Conservation (phyloP, 2,888 invertebrate species). For the Epinotia demarniana region DNA sequence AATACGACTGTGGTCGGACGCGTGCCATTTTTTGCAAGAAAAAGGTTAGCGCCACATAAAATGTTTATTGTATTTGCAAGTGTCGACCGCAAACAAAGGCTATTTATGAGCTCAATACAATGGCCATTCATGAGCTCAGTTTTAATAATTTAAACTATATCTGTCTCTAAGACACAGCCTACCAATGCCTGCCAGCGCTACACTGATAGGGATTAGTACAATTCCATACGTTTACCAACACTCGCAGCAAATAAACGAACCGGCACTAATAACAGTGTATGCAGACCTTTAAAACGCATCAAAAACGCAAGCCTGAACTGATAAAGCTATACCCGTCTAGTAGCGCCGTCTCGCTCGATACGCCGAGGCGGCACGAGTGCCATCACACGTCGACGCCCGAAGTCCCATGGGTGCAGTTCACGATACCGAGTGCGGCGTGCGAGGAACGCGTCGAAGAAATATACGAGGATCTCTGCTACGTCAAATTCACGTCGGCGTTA, state of each 20-base stretch:
- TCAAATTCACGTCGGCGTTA: slow-evolving; percentile 89
- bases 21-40: too few relatives aligned
- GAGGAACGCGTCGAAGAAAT: slow-evolving; percentile 91
- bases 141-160: too few relatives aligned
- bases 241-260: too few relatives aligned
- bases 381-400: slow-evolving; percentile 63
- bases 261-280: too few relatives aligned
- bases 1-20: too few relatives aligned
- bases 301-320: background rate
- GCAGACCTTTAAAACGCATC: background rate
- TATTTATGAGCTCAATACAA: too few relatives aligned
- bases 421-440: slow-evolving; percentile 84
- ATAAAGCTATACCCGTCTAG: slow-evolving; percentile 54
- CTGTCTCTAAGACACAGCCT: background rate
- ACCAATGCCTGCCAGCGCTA: background rate
- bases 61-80: too few relatives aligned
- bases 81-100: too few relatives aligned
- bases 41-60: too few relatives aligned
- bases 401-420: slow-evolving; percentile 87
- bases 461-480: slow-evolving; percentile 95
- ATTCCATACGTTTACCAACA: background rate
- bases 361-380: slow-evolving; percentile 61
- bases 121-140: too few relatives aligned
- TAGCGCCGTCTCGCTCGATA: slow-evolving; percentile 66
- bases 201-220: background rate